phyloP scores from a whole-genome alignment of 2,113 vertebrate genomes.

The Dasyprocta punctata region DNA sequence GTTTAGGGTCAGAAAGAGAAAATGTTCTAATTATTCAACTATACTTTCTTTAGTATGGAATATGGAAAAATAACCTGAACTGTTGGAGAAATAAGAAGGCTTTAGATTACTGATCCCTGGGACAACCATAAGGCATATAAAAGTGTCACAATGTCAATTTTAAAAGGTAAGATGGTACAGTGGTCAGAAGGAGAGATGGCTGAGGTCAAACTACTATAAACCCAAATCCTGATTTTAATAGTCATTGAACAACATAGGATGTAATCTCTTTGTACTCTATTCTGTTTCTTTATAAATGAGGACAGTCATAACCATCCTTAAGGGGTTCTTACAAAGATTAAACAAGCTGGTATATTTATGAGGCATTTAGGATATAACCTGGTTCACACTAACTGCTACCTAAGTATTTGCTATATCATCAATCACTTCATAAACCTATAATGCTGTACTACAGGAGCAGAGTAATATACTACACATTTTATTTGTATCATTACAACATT shows the following conservation, averaged over 20 bases:
- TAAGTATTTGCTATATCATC: neutral
- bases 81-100: constrained; percentile 34
- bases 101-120: neutral
- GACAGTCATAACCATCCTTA: neutral
- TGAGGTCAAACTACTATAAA: neutral
- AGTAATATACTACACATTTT: neutral
- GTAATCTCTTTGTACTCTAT: neutral
- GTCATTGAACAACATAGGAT: neutral
- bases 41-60: neutral
- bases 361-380: neutral
- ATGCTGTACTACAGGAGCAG: neutral
- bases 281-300: constrained; percentile 9
- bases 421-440: neutral
- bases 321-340: neutral
- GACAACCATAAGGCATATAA: neutral
- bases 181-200: neutral
- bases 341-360: neutral
- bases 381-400: neutral
- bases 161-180: neutral
- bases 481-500: neutral
- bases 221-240: neutral
- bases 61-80: constrained; percentile 9
- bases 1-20: constrained; percentile 12
- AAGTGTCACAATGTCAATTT: constrained; percentile 9
- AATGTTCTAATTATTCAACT: constrained; percentile 20